Evolutionary conservation across 2,888 invertebrate genomes (phyloP), one percentile per base, ranked within the genome.

Genomic region (Morinoia aosen): DNA sequence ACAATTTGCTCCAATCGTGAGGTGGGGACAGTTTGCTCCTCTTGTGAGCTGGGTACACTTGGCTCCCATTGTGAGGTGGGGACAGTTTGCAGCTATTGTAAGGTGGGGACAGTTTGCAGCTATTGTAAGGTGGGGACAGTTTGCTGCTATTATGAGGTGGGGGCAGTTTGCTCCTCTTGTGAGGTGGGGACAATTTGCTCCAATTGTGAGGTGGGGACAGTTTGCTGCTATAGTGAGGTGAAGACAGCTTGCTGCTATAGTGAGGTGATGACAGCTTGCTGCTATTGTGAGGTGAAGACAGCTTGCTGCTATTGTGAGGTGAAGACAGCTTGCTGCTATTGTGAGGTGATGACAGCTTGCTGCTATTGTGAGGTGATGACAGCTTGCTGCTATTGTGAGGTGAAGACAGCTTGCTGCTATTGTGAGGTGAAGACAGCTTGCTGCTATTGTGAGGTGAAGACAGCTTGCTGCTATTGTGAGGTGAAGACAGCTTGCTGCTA

Each of bases 161-260:
- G 16, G 76, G 3, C 76, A 25, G 7, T 16, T 76, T 76, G 7
- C 76, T 25, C n/a, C n/a, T n/a, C n/a, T n/a, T n/a, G n/a, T n/a
- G n/a, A n/a, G n/a, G n/a, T n/a, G n/a, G n/a, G 25, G 91, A 91
- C 10, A 40, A 56, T 33, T 25, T 57, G 0, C 57, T 56, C 96
- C n/a, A 96, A 96, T 58, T 96, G 96, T 95, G 96, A 96, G 96
- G 96, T 96, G 64, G 93, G 16, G 1, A 76, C 8, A 76, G 3
- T 33, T 76, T 16, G 25, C 25, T 33, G 2, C 19, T 88, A 25
- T 64, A 5, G 19, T 76, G 0, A 40, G 88, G 58, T 88, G 0
- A 19, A 33, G 19, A 25, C 48, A 7, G 58, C n/a, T n/a, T 39
- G 14, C 10, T 16, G 7, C 76, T 76, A 16, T 76, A 4, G 76